Evolutionary conservation across 2,888 invertebrate genomes (phyloP), one percentile per base, ranked within the genome.

Genomic region (Watsonalla cultraria): DNA sequence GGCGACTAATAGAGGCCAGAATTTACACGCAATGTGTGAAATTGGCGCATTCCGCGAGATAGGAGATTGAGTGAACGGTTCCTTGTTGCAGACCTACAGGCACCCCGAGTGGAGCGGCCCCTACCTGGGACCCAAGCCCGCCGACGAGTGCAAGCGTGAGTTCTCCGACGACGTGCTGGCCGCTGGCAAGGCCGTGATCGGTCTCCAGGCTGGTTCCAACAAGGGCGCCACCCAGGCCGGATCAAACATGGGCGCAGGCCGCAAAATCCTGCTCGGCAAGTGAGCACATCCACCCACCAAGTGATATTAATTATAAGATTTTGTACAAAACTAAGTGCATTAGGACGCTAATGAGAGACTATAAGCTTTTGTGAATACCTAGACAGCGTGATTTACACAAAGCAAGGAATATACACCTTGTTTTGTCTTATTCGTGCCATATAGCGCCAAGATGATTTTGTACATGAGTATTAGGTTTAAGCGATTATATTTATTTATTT

Each of bases 131-230:
- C 98, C 98, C 78, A 98, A 97, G 89, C 98, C 98, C 72, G 86
- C 98, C 58, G 97, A 98, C 14, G 97, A 97, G 82, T 95, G 96
- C 94, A 96, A 97, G 86, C 96, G 98, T 65, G 96, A 98, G 42
- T 99, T 98, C 93, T 94, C 95, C 24, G 98, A 98, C 0, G 98
- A 98, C 80, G 96, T 96, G 78, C 80, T 98, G 72, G 94, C 94
- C 70, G 97, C 97, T 65, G 98, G 98, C 34, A 94, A 98, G 89
- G 93, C 95, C 65, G 92, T 97, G 74, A 96, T 99, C 74, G 98
- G 98, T 74, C 95, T 99, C 52, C 98, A 99, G 87, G 98, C 97
- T 68, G 99, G 99, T 57, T 95, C 95, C 83, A 99, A 99, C 94
- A 97, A 98, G 90, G 98, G 98, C 47, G 98, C 98, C 70, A 95